Evolutionary conservation across 2,797 vertebrate genomes (phyloP).

Genomic region (Rhinophrynus dorsalis): DNA sequence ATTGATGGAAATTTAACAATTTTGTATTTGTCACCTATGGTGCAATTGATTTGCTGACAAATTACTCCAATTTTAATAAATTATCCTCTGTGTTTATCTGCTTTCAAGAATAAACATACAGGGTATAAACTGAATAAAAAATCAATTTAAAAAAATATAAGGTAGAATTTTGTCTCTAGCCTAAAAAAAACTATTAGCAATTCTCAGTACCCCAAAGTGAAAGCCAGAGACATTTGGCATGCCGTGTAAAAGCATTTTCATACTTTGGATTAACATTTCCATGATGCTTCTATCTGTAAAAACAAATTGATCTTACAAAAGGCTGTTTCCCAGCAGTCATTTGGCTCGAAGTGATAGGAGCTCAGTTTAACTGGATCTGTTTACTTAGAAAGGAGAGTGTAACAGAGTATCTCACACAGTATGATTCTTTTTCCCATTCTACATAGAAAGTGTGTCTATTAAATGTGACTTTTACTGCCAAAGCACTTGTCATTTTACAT

Average conservation of each 20-base stretch:
- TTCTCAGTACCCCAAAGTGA: conserved; percentile 33
- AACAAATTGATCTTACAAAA: conserved; percentile 50
- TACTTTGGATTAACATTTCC: conserved; percentile 50
- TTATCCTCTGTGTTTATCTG: too few relatives aligned
- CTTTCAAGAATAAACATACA: not conserved
- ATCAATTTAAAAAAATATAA: conserved; percentile 35
- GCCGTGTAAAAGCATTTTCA: conserved; percentile 45
- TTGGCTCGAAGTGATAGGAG: conserved; percentile 49
- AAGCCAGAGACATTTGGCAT: conserved; percentile 47
- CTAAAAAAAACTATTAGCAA: conserved; percentile 45
- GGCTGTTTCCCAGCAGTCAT: conserved; percentile 47
- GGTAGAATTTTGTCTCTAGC: conserved; percentile 24
- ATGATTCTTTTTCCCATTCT: conserved; percentile 53
- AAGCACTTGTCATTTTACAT: conserved; percentile 65
- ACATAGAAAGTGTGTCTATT: conserved; percentile 59
- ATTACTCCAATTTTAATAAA: too few relatives aligned
- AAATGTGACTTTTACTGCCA: conserved; percentile 63
- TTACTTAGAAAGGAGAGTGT: conserved; percentile 39
- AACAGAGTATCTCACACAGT: conserved; percentile 43
- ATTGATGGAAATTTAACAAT: too few relatives aligned
- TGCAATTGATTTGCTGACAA: too few relatives aligned
- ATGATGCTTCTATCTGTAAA: conserved; percentile 48
- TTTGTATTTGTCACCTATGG: too few relatives aligned
- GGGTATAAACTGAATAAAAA: not conserved
- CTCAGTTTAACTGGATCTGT: conserved; percentile 48